Percentiles rank a stretch among this genome's conserved stretches.
These are phyloP conservation scores for Emydura subglobosa DNA, from an alignment of 2,113 vertebrate species.

Conservation along the genomic window DNA sequence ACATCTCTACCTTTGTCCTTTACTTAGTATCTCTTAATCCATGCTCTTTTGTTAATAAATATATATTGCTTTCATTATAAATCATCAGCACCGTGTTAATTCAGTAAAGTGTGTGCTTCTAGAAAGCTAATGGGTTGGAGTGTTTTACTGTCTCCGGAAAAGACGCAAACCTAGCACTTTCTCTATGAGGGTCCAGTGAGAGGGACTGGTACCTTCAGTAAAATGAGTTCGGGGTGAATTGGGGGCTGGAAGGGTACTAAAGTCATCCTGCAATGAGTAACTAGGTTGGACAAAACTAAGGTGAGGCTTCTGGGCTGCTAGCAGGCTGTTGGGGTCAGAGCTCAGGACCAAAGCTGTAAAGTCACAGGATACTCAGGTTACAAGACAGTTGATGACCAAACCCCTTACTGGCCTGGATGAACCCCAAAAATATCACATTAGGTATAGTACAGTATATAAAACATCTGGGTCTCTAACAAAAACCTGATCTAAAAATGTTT, in stretches of 20 bases:
- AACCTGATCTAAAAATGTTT: background rate
- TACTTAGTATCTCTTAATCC: background rate
- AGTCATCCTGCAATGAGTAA: background rate
- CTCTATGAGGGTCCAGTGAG: background rate
- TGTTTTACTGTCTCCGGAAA: background rate
- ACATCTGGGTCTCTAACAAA: background rate
- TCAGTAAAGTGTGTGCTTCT: background rate
- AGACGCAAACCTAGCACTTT: background rate
- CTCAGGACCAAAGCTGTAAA: background rate
- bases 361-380: background rate
- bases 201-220: background rate
- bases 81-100: background rate
- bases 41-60: background rate
- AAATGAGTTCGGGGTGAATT: background rate
- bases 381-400: background rate
- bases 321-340: background rate
- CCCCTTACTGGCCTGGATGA: background rate
- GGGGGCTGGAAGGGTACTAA: background rate
- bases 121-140: background rate
- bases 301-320: background rate
- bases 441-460: background rate
- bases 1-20: background rate
- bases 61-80: too few species aligned
- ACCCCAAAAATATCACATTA: background rate
- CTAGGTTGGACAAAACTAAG: background rate